Percentiles rank a stretch among this genome's conserved stretches.
Evolutionary conservation across 23 tunicate species (phyloP).

Genomic region (Halocynthia roretzi): DNA sequence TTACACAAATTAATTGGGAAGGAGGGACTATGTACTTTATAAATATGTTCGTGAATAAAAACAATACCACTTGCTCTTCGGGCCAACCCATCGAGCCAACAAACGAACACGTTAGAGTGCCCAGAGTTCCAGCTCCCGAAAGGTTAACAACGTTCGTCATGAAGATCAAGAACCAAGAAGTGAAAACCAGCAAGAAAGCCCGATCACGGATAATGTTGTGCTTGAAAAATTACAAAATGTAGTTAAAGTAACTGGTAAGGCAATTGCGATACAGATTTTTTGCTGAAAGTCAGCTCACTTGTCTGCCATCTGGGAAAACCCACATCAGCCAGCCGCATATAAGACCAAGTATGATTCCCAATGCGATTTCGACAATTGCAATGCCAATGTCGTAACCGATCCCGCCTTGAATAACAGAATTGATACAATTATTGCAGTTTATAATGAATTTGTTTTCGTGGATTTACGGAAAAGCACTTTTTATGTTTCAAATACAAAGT

Average conservation of each 20-base stretch:
- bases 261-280: not conserved
- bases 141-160: constrained; percentile 47
- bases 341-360: constrained; percentile 47
- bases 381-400: constrained; percentile 42
- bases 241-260: not conserved
- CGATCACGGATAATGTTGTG: constrained; percentile 58
- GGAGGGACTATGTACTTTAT: too few relatives aligned
- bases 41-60: too few relatives aligned
- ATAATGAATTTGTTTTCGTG: not conserved
- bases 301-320: constrained; percentile 62
- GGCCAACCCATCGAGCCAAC: constrained; percentile 70
- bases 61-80: constrained; percentile 43
- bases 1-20: not conserved
- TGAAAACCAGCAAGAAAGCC: constrained; percentile 32
- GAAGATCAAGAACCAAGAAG: constrained; percentile 61
- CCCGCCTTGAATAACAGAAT: constrained; percentile 21
- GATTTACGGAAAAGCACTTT: too few relatives aligned
- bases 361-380: constrained; percentile 38
- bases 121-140: constrained; percentile 62
- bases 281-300: constrained; percentile 5
- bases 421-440: not conserved
- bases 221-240: constrained; percentile 1
- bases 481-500: too few relatives aligned
- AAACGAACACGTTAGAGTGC: constrained; percentile 61
- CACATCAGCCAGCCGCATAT: constrained; percentile 50